phyloP scores from a whole-genome alignment of 2,797 vertebrate species.

The Loriculus beryllinus region DNA sequence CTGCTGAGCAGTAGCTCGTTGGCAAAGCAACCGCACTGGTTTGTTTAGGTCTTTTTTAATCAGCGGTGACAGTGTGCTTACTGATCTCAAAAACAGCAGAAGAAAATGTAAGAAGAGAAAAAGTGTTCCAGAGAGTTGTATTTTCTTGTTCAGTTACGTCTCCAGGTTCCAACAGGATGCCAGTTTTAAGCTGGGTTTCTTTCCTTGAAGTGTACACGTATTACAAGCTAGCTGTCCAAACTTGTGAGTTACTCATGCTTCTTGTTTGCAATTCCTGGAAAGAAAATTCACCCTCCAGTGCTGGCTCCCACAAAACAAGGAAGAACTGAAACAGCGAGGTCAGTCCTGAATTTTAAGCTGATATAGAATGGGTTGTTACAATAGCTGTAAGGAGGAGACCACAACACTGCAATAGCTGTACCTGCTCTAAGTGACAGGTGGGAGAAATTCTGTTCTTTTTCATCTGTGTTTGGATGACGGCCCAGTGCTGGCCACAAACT shows the following conservation, averaged over 20 bases:
- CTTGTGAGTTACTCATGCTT: constrained; percentile 64
- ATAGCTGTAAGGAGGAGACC: constrained; percentile 25
- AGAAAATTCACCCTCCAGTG: constrained; percentile 66
- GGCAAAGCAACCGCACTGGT: not conserved
- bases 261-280: constrained; percentile 73
- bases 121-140: not conserved
- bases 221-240: constrained; percentile 65
- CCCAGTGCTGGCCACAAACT: constrained; percentile 69
- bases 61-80: not conserved
- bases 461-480: constrained; percentile 59
- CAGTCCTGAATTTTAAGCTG: constrained; percentile 55
- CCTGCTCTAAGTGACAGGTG: constrained; percentile 72
- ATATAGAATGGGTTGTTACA: constrained; percentile 30
- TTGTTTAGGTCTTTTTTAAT: not conserved
- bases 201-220: not conserved
- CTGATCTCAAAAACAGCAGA: not conserved
- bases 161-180: not conserved
- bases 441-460: constrained; percentile 17
- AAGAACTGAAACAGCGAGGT: constrained; percentile 53
- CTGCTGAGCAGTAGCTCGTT: not conserved
- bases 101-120: not conserved
- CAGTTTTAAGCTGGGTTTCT: constrained; percentile 1
- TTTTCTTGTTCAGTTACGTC: constrained; percentile 1
- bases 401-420: constrained; percentile 14
- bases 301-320: constrained; percentile 56